Base-by-base conservation (phyloP, 2,888 invertebrate species). In the Gymnosoma rotundatum region DNA sequence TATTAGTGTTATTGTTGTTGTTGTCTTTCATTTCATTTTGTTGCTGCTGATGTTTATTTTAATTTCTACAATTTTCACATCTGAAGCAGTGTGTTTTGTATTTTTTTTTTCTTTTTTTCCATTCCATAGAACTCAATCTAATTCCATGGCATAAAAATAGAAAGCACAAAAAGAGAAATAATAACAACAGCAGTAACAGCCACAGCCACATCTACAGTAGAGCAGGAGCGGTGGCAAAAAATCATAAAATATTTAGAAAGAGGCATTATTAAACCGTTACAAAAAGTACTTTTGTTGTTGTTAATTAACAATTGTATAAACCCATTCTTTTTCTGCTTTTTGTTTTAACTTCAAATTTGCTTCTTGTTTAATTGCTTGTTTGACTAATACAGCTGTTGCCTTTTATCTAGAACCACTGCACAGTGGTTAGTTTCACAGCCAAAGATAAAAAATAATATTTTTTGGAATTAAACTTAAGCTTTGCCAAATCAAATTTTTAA, bases 291-390 rank as follows among this genome's bases (percentile, higher is more conserved):
- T 72, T 48, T 74, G 74, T 54, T 74, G 74, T 54, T 78, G 73
- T 69, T 83, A 83, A 83, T 83, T 83, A 78, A 74, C 69, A 83
- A 83, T 83, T 83, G 74, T 78, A 78, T 42, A 67, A 83, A 78
- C 50, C 73, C 73, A 58, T 63, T 67, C 50, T n/a, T 56, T 20
- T 21, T 72, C 25, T 54, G 12, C 16, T 25, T 52, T 58, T 45
- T 48, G 42, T 56, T 66, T 36, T 61, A 69, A 64, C 66, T 80
- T n/a, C 14, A 52, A 48, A 25, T 61, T 25, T 70, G 45, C 21
- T 45, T 70, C n/a, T 70, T 32, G 67, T 42, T 63, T 67, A 60
- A 52, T 25, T 67, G 25, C 21, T 45, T 60, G 18, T 50, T 50
- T 38, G 52, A 16, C 3, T 14, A 12, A 18, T 64, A 64, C 64